These are phyloP conservation scores for Palythoa heliodiscus DNA, from an alignment of 92 coral and sea anemone genomes.

Conservation along the genomic window DNA sequence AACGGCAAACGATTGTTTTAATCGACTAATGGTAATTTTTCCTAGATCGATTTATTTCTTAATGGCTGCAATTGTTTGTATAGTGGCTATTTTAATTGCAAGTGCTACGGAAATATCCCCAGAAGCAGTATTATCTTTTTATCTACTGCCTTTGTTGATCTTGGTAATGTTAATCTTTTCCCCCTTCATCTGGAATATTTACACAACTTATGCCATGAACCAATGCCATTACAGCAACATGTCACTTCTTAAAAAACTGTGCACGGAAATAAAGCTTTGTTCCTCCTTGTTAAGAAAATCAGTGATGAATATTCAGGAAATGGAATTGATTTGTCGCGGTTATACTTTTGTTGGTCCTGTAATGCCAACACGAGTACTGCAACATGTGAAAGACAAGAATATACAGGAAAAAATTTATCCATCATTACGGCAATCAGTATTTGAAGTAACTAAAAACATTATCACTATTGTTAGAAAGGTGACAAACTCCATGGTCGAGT, in stretches of 20 bases:
- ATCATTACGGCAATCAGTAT: slow-evolving; percentile 56
- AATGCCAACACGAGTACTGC: slow-evolving; percentile 51
- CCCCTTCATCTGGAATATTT: background rate
- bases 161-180: background rate
- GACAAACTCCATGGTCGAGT: slow-evolving; percentile 35
- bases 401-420: slow-evolving; percentile 60
- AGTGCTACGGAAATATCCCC: background rate
- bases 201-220: slow-evolving; percentile 22
- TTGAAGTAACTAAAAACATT: slow-evolving; percentile 52
- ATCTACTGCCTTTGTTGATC: background rate
- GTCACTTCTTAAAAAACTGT: slow-evolving; percentile 47
- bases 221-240: slow-evolving; percentile 45
- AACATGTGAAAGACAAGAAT: slow-evolving; percentile 29
- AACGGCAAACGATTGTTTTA: background rate
- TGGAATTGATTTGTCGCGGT: slow-evolving; percentile 79
- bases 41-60: background rate
- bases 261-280: slow-evolving; percentile 44
- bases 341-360: slow-evolving; percentile 74
- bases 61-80: slow-evolving; percentile 15
- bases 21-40: background rate
- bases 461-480: slow-evolving; percentile 43
- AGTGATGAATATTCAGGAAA: slow-evolving; percentile 83
- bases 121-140: background rate
- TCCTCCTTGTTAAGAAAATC: slow-evolving; percentile 66
- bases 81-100: slow-evolving; percentile 16